Percentiles rank a stretch among this genome's conserved stretches.
These are phyloP conservation scores for Drosophila setifemur DNA, from an alignment of 1,140 invertebrate genomes.

Conservation along the genomic window DNA sequence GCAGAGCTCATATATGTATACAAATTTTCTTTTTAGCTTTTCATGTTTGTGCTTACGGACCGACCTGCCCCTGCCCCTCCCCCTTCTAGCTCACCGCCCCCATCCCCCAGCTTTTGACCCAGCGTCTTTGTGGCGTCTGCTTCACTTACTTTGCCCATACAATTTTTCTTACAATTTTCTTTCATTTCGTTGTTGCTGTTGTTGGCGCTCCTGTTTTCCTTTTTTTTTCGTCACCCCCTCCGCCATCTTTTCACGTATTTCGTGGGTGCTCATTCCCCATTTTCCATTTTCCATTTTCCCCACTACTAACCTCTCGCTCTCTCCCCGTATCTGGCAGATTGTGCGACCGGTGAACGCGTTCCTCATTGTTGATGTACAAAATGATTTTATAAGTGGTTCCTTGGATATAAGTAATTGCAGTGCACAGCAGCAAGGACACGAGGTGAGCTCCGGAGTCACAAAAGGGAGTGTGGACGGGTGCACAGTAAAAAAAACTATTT, in stretches of 20 bases:
- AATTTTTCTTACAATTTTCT: conserved; percentile 75
- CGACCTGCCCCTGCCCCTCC: background rate
- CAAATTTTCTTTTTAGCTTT: conserved; percentile 80
- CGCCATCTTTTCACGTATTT: conserved; percentile 3
- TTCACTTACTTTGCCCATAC: conserved; percentile 73
- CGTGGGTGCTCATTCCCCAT: conserved; percentile 40
- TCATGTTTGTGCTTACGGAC: conserved; percentile 63
- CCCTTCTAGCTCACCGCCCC: background rate
- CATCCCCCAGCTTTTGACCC: conserved; percentile 21
- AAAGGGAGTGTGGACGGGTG: background rate
- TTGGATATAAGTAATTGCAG: conserved; percentile 96
- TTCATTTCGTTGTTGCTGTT: conserved; percentile 47
- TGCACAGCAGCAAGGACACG: conserved; percentile 94
- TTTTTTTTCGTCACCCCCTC: conserved; percentile 1
- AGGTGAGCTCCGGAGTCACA: conserved; percentile 84
- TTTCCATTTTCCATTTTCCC: conserved; percentile 13
- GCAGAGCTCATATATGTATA: conserved; percentile 67
- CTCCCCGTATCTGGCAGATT: conserved; percentile 85
- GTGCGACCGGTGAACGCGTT: conserved; percentile 94
- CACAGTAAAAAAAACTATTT: background rate
- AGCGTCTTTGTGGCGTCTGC: conserved; percentile 68
- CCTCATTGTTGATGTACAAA: conserved; percentile 98
- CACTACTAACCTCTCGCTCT: too few species aligned
- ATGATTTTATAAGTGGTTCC: conserved; percentile 98
- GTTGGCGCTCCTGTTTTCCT: conserved; percentile 35